Evolutionary conservation across 1,140 invertebrate species (phyloP), one percentile per base, ranked within the genome.

Genomic region (Drosophila parabipectinata): DNA sequence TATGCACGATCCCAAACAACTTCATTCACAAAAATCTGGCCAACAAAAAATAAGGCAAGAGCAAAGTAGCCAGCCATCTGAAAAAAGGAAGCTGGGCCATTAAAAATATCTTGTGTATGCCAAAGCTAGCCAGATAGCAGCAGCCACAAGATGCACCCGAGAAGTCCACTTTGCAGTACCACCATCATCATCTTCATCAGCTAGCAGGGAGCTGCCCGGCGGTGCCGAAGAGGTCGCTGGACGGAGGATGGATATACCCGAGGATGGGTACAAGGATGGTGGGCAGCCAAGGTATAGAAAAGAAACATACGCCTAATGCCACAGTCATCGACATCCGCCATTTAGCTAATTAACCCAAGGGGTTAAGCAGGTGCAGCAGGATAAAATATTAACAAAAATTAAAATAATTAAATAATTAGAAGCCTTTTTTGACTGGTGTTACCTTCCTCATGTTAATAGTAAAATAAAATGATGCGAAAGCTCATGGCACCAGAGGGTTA

Each of bases 21-120:
- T 87, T 87, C 83, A 87, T 87, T 87, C 83, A 87, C 83, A 87
- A 87, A 87, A 88, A 87, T 88, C 83, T 68, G 83, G 69, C 79
- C 66, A 87, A 81, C 67, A 59, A 67, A 75, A 5, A 24, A 63
- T 21, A 60, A 58, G 48, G 39, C 57, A 56, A 47, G 56, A 64
- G 63, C 57, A 53, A 44, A 53, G 58, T 55, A 74, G 58, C 41
- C 57, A 56, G 34, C 48, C 54, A 77, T 62, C 58, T 60, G 66
- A 62, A 72, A 67, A 87, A 88, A 87, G 78, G 82, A 88, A 88
- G 79, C 82, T 82, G 83, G 76, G 79, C 83, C 83, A 88, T 88
- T 87, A 87, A 87, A 88, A 87, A 88, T 87, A 87, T 85, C 82
- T 85, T 82, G 81, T 87, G 83, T 64, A 82, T 88, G 83, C 83